Conservation (phyloP, 2,888 invertebrate genomes). For the Iselma pallidipennis region DNA sequence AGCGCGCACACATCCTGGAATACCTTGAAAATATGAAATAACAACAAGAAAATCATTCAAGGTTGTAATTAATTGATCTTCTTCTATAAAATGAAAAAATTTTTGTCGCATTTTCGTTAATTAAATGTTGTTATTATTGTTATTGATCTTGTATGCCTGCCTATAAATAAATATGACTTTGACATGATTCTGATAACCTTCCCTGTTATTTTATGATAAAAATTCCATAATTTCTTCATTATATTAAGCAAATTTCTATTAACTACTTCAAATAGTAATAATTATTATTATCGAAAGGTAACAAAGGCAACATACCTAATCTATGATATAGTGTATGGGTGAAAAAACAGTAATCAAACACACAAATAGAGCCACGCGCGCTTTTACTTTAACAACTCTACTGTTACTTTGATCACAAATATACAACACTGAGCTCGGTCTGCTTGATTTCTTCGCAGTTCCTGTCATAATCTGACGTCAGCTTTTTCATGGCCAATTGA, state of each 20-base stretch:
- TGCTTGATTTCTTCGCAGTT: not conserved
- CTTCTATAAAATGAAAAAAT: not conserved
- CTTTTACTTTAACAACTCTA: not conserved
- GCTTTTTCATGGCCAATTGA: not conserved
- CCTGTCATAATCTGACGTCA: not conserved
- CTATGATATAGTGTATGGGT: not conserved
- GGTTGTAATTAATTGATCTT: not conserved
- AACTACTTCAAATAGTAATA: slow-evolving; percentile 4
- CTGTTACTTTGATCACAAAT: not conserved
- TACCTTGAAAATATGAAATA: not conserved
- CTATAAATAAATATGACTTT: slow-evolving; percentile 22
- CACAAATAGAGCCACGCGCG: slow-evolving; percentile 2
- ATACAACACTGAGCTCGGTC: not conserved
- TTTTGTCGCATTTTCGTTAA: not conserved
- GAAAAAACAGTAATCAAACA: not conserved
- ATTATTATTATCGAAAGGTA: not conserved
- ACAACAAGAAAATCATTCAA: not conserved
- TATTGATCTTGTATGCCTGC: slow-evolving; percentile 7
- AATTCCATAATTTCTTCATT: too few relatives aligned
- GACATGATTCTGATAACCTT: slow-evolving; percentile 21
- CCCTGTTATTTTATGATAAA: slow-evolving; percentile 1
- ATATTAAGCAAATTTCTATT: not conserved
- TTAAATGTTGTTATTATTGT: not conserved
- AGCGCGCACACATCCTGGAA: not conserved
- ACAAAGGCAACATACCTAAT: not conserved